Evolutionary conservation across 2,888 invertebrate species (phyloP).

Genomic region (Epistrophella euchroma): DNA sequence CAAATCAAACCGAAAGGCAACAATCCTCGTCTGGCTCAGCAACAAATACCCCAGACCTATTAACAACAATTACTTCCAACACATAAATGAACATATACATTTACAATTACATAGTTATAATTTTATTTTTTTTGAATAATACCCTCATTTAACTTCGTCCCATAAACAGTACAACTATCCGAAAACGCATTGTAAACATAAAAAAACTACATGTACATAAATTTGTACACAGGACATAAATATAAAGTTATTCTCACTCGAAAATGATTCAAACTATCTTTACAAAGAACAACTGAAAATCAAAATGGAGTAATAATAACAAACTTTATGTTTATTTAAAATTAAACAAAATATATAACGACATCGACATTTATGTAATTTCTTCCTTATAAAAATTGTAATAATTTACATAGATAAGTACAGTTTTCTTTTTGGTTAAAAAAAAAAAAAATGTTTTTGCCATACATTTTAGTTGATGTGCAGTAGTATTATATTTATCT

Average conservation of each 20-base stretch:
- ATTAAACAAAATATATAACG: neutral
- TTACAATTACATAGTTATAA: neutral
- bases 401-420: neutral
- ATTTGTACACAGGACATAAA: neutral
- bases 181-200: neutral
- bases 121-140: neutral
- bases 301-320: neutral
- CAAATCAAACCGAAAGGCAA: slow-evolving; percentile 30
- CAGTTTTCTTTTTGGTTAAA: neutral
- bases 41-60: slow-evolving; percentile 18
- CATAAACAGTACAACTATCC: neutral
- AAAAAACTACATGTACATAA: neutral
- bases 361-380: slow-evolving; percentile 21
- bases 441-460: neutral
- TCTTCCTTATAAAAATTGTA: neutral
- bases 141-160: neutral
- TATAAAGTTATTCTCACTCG: neutral
- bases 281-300: neutral
- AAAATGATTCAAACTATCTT: neutral
- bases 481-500: slow-evolving; percentile 52
- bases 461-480: slow-evolving; percentile 11
- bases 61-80: slow-evolving; percentile 26
- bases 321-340: neutral
- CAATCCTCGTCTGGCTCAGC: neutral
- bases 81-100: slow-evolving; percentile 20